Evolutionary conservation across 2,888 invertebrate genomes (phyloP).

Genomic region (Tachina fera): DNA sequence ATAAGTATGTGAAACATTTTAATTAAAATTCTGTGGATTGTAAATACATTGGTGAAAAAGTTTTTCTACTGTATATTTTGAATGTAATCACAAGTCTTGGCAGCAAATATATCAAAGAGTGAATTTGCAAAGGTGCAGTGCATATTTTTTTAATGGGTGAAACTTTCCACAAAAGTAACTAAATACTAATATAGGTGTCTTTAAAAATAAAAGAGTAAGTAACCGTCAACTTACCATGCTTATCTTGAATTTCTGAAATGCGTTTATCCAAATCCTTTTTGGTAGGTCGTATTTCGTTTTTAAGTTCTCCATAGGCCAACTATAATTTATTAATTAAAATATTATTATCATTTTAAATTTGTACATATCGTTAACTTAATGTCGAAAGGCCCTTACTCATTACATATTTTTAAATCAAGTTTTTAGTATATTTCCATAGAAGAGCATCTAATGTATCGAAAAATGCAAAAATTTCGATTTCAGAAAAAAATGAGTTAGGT

Average conservation of each 20-base stretch:
- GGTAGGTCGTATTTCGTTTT: conserved; percentile 85
- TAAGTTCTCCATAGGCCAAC: conserved; percentile 86
- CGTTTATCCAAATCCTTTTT: conserved; percentile 90
- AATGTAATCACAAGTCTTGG: no score
- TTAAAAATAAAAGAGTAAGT: background rate
- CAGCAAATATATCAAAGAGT: background rate
- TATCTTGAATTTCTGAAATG: conserved; percentile 91
- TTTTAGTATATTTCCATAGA: no score
- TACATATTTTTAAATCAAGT: no score
- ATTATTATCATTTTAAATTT: background rate
- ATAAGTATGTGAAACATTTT: no score
- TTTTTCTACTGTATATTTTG: no score
- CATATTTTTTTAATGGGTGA: background rate
- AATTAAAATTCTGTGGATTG: no score
- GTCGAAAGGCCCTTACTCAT: no score
- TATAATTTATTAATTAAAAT: conserved; percentile 75
- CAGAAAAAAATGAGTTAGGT: no score
- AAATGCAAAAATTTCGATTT: no score
- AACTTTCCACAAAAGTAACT: no score
- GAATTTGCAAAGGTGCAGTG: background rate
- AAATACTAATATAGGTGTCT: background rate
- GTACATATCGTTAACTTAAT: background rate
- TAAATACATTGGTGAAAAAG: no score
- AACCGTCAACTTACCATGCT: conserved; percentile 87
- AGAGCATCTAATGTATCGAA: no score